Evolutionary conservation across 2,888 invertebrate species (phyloP).

Genomic region (Andrena fulva): DNA sequence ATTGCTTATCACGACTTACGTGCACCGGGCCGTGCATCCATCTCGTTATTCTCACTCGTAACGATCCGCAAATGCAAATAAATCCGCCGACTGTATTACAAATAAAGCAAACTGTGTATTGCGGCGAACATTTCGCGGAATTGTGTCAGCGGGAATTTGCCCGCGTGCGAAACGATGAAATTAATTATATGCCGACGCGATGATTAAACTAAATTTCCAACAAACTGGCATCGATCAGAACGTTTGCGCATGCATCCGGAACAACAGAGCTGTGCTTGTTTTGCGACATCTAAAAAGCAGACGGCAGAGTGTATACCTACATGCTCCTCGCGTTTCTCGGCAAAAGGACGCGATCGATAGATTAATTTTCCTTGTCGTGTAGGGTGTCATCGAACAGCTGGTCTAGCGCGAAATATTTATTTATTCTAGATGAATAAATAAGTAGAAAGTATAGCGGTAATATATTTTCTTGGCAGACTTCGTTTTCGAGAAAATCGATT

Average conservation of each 20-base stretch:
- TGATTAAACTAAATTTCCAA: slow-evolving; percentile 21
- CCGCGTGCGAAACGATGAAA: slow-evolving; percentile 3
- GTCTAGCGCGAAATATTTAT: neutral
- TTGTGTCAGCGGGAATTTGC: slow-evolving; percentile 24
- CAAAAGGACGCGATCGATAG: neutral
- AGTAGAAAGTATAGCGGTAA: too few species aligned
- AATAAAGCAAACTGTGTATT: slow-evolving; percentile 3
- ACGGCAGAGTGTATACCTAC: neutral
- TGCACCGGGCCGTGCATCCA: neutral
- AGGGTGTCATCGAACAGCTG: too few species aligned
- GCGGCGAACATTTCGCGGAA: slow-evolving; percentile 8
- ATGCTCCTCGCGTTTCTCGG: neutral
- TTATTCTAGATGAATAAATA: neutral
- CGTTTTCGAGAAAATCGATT: too few species aligned
- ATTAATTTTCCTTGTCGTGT: neutral
- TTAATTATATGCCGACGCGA: slow-evolving; percentile 16
- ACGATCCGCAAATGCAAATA: neutral
- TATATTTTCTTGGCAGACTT: too few species aligned
- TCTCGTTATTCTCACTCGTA: slow-evolving; percentile 7
- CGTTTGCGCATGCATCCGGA: neutral
- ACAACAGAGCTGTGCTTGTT: neutral
- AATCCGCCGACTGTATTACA: neutral
- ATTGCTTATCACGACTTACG: slow-evolving; percentile 6
- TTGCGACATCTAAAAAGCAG: neutral
- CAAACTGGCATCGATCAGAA: slow-evolving; percentile 1